These are phyloP conservation scores for Helicorthomorpha holstii DNA, from an alignment of 1,140 invertebrate species.

Conservation along the genomic window DNA sequence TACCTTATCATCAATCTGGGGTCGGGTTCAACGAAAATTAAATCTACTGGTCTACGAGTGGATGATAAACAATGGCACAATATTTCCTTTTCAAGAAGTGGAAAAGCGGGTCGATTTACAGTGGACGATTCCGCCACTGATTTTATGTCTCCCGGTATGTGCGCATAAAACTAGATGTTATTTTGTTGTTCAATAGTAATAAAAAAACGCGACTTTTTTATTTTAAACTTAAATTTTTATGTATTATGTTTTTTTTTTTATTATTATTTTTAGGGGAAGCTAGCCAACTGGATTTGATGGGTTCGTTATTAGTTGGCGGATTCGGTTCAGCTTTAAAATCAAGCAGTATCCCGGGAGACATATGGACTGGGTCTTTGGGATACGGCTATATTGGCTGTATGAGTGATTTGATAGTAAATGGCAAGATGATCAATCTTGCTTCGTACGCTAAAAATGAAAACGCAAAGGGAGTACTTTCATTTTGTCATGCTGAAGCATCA, in stretches of 20 bases:
- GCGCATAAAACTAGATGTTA: slow-evolving; percentile 1
- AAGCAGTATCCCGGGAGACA: slow-evolving; percentile 54
- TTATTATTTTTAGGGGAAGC: slow-evolving; percentile 49
- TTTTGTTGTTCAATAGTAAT: slow-evolving; percentile 14
- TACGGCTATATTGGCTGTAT: slow-evolving; percentile 92
- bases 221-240: neutral
- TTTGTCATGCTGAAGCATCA: slow-evolving; percentile 58
- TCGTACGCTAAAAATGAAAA: slow-evolving; percentile 76
- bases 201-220: slow-evolving; percentile 12
- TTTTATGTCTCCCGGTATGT: slow-evolving; percentile 65
- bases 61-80: slow-evolving; percentile 87
- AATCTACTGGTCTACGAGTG: slow-evolving; percentile 49
- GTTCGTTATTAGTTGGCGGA: slow-evolving; percentile 76
- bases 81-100: slow-evolving; percentile 56
- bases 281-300: slow-evolving; percentile 71
- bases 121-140: slow-evolving; percentile 78
- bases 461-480: slow-evolving; percentile 69
- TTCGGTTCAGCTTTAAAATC: slow-evolving; percentile 34
- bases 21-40: slow-evolving; percentile 68
- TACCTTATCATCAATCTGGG: slow-evolving; percentile 82
- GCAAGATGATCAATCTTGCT: slow-evolving; percentile 78
- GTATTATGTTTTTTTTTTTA: slow-evolving; percentile 1
- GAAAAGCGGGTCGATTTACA: slow-evolving; percentile 64
- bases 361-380: slow-evolving; percentile 78
- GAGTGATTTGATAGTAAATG: slow-evolving; percentile 79